A percentile compares a stretch with the other conserved stretches of the same genome.
Evolutionary conservation across 2,797 vertebrate genomes (phyloP).

Genomic region (Helicolenus hilgendorfi): DNA sequence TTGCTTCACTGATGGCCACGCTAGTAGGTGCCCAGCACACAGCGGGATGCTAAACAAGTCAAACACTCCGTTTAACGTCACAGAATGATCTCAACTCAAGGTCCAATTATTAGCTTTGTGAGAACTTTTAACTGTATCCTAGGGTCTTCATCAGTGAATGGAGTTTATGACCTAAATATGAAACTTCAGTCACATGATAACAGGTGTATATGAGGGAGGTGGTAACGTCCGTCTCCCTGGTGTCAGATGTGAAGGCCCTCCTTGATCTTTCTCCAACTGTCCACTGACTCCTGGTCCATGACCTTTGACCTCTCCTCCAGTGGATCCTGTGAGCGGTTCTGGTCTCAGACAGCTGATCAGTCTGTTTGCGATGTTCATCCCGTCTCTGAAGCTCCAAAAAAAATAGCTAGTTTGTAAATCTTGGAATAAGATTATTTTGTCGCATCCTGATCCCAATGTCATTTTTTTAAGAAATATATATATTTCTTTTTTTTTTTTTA

Average conservation of each 20-base stretch:
- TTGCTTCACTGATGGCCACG: too few relatives aligned
- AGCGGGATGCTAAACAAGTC: background rate
- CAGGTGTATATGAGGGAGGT: background rate
- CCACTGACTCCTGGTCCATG: background rate
- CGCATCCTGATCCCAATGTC: background rate
- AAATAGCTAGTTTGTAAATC: background rate
- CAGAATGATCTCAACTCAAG: background rate
- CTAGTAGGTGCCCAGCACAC: background rate
- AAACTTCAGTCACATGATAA: background rate
- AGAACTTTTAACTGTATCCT: background rate
- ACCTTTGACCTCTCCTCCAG: background rate
- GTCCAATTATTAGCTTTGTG: background rate
- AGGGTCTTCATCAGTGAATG: background rate
- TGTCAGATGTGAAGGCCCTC: background rate
- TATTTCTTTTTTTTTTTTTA: background rate
- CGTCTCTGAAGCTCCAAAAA: background rate
- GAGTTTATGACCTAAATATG: background rate
- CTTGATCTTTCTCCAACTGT: background rate
- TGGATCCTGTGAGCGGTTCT: background rate
- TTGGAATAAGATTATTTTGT: background rate
- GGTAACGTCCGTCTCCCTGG: background rate
- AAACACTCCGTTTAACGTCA: background rate
- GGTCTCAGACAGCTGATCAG: too few relatives aligned
- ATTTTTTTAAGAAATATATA: background rate
- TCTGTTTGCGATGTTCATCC: background rate